Evolutionary conservation across 2,797 vertebrate species (phyloP), one percentile per base, ranked within the genome.

Genomic region (Pseudotriccus pelzelni): DNA sequence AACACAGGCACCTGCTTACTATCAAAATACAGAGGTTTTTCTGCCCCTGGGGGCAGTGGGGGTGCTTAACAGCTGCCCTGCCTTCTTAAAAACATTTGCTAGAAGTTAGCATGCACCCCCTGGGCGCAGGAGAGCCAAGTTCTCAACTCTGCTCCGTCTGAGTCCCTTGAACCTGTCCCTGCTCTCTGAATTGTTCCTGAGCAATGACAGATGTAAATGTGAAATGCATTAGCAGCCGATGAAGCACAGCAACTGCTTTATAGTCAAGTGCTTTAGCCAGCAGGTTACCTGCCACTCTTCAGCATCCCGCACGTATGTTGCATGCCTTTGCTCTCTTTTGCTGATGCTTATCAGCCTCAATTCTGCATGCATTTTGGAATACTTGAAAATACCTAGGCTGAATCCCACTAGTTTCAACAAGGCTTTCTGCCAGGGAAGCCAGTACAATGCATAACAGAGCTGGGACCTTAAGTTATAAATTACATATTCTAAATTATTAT

Each of bases 21-120:
- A 1, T 36, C 30, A 46, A 63, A 74, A 63, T 8, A 87, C 49
- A 56, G 37, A 59, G 28, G 28, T 14, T 56, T 55, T 74, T 43
- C 19, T 3, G 2, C 3, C 2, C 30, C 7, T 32, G 7, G 14
- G 21, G 8, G 34, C 5, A 6, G 4, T 55, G n/a, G 5, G 2
- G 6, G 14, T 58, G 59, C 68, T 67, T 67, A 59, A 24, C 32
- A 85, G 22, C 63, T 85, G n/a, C 47, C 55, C 23, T 41, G 0
- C 43, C 14, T 75, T 84, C 50, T 79, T 83, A 30, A 62, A 90
- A 46, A 18, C 41, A 47, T 19, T 66, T 82, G 28, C 47, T 73
- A 27, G 11, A 63, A 59, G 22, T 62, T 41, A 47, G 3, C 12
- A 13, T 43, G 47, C 27, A 34, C 10, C 5, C 27, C 14, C 4